Evolutionary conservation across 2,113 vertebrate species (phyloP).

Genomic region (Aegithalos caudatus): DNA sequence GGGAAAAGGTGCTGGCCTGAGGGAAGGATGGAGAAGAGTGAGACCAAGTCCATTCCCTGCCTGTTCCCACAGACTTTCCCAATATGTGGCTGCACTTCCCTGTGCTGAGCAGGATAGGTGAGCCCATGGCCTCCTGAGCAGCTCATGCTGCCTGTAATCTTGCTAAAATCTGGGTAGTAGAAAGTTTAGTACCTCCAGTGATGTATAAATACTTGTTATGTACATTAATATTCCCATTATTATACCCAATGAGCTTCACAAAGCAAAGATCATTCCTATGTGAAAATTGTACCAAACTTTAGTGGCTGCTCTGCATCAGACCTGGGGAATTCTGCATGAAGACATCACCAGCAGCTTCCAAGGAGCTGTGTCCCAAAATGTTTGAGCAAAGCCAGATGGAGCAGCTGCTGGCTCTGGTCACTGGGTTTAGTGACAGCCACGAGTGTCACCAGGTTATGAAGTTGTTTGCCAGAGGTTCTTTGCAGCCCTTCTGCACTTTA

Average conservation of each 20-base stretch:
- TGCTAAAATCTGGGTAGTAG: background rate
- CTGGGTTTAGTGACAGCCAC: background rate
- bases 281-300: background rate
- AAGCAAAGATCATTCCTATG: background rate
- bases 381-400: background rate
- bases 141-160: background rate
- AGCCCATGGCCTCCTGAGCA: accelerated
- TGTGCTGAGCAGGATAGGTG: background rate
- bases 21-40: background rate
- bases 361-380: background rate
- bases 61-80: background rate
- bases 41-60: background rate
- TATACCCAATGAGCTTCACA: background rate
- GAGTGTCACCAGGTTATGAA: background rate
- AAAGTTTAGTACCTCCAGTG: background rate
- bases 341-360: background rate
- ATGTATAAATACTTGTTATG: background rate
- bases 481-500: background rate
- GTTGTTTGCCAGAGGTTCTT: background rate
- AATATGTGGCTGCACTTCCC: accelerated
- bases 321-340: background rate
- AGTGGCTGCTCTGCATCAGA: background rate
- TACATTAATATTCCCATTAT: background rate
- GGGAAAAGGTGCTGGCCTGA: background rate
- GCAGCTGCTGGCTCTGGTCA: background rate